These are phyloP conservation scores for Corapipo altera DNA, from an alignment of 2,113 vertebrate genomes.

Conservation along the genomic window DNA sequence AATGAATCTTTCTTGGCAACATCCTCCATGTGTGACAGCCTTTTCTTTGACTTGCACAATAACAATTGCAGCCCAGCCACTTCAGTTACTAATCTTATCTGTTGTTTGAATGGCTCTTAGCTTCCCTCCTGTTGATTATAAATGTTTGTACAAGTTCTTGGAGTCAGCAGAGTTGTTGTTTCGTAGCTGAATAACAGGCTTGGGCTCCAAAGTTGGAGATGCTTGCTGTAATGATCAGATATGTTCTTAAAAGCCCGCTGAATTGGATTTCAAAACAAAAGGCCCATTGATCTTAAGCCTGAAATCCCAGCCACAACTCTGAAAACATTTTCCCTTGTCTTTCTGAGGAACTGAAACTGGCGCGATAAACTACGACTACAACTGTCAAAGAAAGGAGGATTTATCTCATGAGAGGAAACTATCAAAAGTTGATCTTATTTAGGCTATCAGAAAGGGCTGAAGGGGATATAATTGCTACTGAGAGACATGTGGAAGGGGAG, in stretches of 20 bases:
- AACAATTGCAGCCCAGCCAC: conserved; percentile 5
- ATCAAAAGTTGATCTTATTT: not conserved
- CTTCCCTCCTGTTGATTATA: conserved; percentile 30
- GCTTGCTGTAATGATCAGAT: not conserved
- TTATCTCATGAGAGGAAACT: not conserved
- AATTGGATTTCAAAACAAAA: conserved; percentile 15
- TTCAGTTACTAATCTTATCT: conserved; percentile 24
- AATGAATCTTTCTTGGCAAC: not conserved
- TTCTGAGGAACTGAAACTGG: not conserved
- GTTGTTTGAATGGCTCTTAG: conserved; percentile 31
- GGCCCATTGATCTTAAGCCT: not conserved
- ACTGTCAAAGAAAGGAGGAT: not conserved
- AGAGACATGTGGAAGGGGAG: not conserved
- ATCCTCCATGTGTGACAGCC: not conserved
- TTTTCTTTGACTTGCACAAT: conserved; percentile 28
- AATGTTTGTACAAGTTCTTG: not conserved
- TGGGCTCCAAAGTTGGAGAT: not conserved
- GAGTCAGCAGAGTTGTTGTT: conserved; percentile 18
- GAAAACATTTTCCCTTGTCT: not conserved
- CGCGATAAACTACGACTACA: not conserved
- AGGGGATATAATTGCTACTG: not conserved
- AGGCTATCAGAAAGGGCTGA: not conserved
- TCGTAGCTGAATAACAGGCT: not conserved
- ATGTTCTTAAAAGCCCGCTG: not conserved
- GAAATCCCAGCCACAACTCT: not conserved